Conservation (phyloP, 2,113 vertebrate genomes). For the Manacus vitellinus region DNA sequence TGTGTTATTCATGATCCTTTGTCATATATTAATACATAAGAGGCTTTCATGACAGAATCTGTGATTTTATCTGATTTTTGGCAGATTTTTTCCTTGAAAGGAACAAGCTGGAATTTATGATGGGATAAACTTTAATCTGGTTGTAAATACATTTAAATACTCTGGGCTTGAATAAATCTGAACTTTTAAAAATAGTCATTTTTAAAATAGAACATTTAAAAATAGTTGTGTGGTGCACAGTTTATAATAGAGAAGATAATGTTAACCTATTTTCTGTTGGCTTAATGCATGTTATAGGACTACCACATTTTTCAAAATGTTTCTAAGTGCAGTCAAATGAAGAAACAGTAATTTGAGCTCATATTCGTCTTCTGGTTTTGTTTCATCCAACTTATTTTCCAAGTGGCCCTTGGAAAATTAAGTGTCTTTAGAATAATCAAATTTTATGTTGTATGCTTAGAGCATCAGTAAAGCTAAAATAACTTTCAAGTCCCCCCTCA, state of each 20-base stretch:
- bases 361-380: not conserved
- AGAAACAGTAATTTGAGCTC: not conserved
- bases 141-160: slow-evolving; percentile 48
- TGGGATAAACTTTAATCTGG: slow-evolving; percentile 44
- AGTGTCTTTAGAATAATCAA: not conserved
- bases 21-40: not conserved
- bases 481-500: not conserved
- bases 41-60: slow-evolving; percentile 38
- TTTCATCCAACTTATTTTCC: not conserved
- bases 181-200: not conserved
- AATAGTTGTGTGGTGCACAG: not conserved
- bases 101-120: not conserved
- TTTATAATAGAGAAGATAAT: not conserved
- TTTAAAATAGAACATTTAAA: too few relatives aligned
- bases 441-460: not conserved
- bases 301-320: not conserved
- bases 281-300: not conserved
- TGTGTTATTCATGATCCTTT: not conserved
- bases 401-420: not conserved
- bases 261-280: not conserved
- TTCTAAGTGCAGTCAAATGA: not conserved
- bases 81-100: not conserved
- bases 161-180: not conserved
- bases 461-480: not conserved
- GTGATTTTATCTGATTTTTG: slow-evolving; percentile 34